phyloP scores from a whole-genome alignment of 2,888 invertebrate genomes.

The Chaetogeoica ovagalla region DNA sequence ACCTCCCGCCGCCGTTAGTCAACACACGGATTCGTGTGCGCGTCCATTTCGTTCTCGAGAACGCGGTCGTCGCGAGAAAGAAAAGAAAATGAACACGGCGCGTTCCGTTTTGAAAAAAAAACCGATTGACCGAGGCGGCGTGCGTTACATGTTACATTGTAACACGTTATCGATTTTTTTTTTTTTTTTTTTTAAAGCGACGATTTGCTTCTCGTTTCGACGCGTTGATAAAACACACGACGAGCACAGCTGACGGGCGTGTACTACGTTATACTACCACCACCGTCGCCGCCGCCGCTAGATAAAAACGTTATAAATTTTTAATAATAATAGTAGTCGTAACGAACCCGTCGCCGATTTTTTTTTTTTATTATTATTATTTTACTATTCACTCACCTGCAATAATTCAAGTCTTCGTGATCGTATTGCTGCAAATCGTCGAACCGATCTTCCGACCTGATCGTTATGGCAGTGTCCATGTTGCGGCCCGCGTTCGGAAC shows the following conservation, averaged over 20 bases:
- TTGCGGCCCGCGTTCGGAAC: neutral
- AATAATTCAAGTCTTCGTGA: conserved; percentile 56
- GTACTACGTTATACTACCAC: neutral
- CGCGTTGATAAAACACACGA: conserved; percentile 26
- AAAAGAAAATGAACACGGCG: no score
- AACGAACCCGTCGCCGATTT: neutral
- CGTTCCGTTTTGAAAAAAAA: no score
- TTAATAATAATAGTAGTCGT: neutral
- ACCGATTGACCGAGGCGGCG: no score
- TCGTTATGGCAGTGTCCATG: conserved; percentile 54
- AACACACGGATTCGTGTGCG: no score
- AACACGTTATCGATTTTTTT: neutral
- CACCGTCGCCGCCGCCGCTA: neutral
- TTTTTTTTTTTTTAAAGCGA: neutral
- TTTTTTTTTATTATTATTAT: neutral
- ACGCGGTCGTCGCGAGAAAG: no score
- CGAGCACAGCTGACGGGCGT: conserved; percentile 47
- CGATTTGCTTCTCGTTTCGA: neutral
- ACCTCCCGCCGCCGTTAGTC: no score
- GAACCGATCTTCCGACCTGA: conserved; percentile 57
- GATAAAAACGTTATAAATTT: neutral
- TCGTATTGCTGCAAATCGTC: conserved; percentile 57
- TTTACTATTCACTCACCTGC: conserved; percentile 44
- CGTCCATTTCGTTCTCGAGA: no score
- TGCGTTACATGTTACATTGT: no score